These are phyloP conservation scores for Otolemur garnettii DNA, from an alignment of 2,113 vertebrate genomes.

Conservation along the genomic window DNA sequence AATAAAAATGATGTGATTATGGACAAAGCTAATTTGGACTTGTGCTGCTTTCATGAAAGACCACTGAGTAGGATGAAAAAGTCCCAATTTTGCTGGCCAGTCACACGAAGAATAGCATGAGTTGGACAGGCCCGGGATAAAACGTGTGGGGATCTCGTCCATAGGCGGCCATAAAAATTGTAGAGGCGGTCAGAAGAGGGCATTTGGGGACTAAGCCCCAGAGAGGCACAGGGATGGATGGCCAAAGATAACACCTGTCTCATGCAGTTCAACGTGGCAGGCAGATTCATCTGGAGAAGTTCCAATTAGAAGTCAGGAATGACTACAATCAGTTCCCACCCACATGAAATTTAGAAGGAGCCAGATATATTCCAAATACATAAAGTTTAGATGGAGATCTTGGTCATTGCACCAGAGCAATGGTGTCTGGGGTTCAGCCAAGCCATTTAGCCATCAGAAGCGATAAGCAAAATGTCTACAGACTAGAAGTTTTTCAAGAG, in stretches of 20 bases:
- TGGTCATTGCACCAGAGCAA: neutral
- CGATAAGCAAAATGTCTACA: neutral
- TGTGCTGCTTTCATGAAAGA: neutral
- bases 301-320: neutral
- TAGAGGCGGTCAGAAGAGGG: neutral
- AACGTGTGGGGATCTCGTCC: neutral
- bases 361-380: neutral
- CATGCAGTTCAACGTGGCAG: neutral
- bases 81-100: neutral
- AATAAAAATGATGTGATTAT: neutral
- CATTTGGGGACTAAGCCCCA: neutral
- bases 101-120: neutral
- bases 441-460: neutral
- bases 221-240: neutral
- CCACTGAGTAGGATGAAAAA: neutral
- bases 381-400: neutral
- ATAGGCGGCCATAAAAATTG: neutral
- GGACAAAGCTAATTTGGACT: conserved; percentile 39
- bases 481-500: neutral
- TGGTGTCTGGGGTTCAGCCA: neutral
- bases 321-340: neutral
- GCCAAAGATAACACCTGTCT: too few relatives aligned
- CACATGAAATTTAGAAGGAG: neutral
- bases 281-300: conserved; percentile 8
- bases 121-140: neutral